phyloP scores from a whole-genome alignment of 2,113 vertebrate genomes.

The Porphyrio hochstetteri region DNA sequence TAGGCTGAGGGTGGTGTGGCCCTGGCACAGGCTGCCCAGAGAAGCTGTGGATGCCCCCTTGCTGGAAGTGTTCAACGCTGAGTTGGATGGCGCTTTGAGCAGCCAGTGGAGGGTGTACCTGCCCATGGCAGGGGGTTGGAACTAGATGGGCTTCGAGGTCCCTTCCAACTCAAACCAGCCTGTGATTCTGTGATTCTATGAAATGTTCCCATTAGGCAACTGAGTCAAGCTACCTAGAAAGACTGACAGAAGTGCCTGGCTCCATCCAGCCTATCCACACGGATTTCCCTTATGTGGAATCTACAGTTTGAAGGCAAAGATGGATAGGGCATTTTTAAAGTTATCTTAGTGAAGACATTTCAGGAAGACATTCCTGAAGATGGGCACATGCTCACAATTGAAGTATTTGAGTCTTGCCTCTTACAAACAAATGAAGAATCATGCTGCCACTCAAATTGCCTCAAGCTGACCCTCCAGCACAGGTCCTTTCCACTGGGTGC shows the following conservation, averaged over 20 bases:
- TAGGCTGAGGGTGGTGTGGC: no score
- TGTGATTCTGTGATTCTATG: no score
- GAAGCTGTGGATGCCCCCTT: no score
- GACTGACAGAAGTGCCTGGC: background rate
- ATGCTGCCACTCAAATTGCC: background rate
- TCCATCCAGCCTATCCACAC: background rate
- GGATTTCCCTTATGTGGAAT: background rate
- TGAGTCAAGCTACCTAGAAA: background rate
- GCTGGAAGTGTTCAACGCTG: no score
- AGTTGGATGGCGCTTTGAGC: no score
- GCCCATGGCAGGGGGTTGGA: no score
- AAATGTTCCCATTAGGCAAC: background rate
- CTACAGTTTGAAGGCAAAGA: background rate
- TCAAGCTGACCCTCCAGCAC: background rate
- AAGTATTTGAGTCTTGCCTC: background rate
- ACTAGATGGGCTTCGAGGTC: no score
- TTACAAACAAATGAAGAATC: background rate
- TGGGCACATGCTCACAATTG: background rate
- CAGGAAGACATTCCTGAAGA: background rate
- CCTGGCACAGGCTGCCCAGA: no score
- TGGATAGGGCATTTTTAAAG: background rate
- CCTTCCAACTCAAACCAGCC: no score
- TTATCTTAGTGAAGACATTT: background rate
- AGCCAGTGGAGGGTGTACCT: no score
- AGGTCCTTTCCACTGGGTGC: background rate